phyloP scores from a whole-genome alignment of 2,797 vertebrate species.

The Hapalemur alaotrensis region DNA sequence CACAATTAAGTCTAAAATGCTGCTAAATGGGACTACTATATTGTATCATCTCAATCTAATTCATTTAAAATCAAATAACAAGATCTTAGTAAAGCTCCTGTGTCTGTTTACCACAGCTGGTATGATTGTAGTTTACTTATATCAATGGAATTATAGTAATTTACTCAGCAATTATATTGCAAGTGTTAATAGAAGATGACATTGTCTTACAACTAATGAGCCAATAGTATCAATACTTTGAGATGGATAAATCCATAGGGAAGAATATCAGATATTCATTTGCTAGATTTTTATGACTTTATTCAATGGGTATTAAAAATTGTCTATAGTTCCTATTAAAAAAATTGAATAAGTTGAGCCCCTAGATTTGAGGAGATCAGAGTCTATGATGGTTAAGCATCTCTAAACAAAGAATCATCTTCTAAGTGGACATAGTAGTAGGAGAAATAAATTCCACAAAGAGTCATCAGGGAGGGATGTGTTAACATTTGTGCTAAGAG shows the following conservation, averaged over 20 bases:
- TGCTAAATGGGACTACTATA: neutral
- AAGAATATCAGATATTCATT: neutral
- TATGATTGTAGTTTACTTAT: neutral
- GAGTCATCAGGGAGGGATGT: neutral
- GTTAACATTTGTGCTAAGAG: neutral
- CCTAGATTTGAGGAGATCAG: neutral
- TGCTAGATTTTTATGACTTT: neutral
- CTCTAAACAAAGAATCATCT: neutral
- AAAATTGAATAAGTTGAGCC: neutral
- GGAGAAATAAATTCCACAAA: neutral
- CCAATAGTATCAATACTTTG: neutral
- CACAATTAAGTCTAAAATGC: neutral
- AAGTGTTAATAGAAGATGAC: neutral
- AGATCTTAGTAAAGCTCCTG: neutral
- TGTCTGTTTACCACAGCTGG: conserved; percentile 13
- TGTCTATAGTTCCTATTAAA: neutral
- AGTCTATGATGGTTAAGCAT: neutral
- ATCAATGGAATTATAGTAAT: neutral
- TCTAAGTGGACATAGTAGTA: neutral
- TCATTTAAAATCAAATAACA: conserved; percentile 16
- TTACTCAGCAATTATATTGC: neutral
- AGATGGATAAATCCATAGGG: neutral
- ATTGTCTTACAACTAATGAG: neutral
- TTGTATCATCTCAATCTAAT: neutral
- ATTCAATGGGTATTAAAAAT: neutral